A percentile compares a stretch with the other conserved stretches of the same genome.
Evolutionary conservation across 2,888 invertebrate genomes (phyloP).

Genomic region (Chirona hameri): DNA sequence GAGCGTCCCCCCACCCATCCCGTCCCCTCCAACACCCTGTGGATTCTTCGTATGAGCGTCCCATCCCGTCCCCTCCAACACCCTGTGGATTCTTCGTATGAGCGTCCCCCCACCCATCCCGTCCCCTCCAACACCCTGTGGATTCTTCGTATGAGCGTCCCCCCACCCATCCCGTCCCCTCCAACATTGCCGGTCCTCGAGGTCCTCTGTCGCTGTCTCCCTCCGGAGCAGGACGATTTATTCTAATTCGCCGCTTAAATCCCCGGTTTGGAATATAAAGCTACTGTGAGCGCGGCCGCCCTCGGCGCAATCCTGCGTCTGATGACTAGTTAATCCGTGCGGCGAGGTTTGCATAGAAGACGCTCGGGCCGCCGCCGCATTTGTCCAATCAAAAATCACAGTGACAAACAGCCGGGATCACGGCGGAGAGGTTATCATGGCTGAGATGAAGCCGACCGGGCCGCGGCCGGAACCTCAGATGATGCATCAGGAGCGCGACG

Average conservation of each 20-base stretch:
- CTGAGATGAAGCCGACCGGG: background rate
- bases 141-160: too few species aligned
- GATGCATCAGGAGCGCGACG: too few species aligned
- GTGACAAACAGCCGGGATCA: constrained; percentile 10
- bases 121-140: too few species aligned
- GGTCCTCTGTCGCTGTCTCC: background rate
- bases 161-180: too few species aligned
- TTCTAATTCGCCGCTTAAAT: constrained; percentile 6
- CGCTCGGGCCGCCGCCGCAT: background rate
- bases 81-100: too few species aligned
- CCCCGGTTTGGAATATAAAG: constrained; percentile 26
- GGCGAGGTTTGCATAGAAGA: background rate
- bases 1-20: too few species aligned
- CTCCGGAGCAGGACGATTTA: background rate
- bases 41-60: too few species aligned
- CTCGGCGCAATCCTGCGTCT: background rate
- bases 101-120: too few species aligned
- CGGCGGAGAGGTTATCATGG: background rate
- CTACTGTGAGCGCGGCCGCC: background rate
- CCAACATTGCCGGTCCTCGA: too few species aligned
- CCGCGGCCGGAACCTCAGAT: background rate
- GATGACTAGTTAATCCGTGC: constrained; percentile 12
- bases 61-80: too few species aligned
- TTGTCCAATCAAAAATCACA: background rate
- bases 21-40: too few species aligned